phyloP scores from a whole-genome alignment of 2,113 vertebrate genomes.

The Peucedramus taeniatus region DNA sequence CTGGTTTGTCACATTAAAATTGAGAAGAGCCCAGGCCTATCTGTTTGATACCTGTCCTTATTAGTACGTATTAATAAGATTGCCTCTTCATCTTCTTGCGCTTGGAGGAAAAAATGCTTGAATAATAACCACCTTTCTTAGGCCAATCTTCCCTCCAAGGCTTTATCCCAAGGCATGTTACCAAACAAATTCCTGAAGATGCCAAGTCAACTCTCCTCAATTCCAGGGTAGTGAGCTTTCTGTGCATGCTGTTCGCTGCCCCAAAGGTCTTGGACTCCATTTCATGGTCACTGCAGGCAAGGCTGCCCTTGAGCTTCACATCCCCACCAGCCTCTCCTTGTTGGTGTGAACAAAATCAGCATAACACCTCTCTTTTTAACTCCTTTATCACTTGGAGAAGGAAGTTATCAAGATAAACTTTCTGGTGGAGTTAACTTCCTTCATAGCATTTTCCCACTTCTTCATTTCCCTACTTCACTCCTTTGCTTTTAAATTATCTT shows the following conservation, averaged over 20 bases:
- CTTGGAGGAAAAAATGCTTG: background rate
- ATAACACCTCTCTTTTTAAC: background rate
- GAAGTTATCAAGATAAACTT: background rate
- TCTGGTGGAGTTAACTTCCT: background rate
- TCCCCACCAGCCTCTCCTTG: background rate
- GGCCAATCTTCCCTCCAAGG: background rate
- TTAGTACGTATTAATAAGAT: background rate
- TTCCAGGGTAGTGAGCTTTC: accelerated
- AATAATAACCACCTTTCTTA: background rate
- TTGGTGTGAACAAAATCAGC: background rate
- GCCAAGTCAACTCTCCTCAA: background rate
- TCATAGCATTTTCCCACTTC: background rate
- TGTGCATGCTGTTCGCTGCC: background rate
- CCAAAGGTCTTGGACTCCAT: background rate
- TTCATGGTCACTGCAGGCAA: background rate
- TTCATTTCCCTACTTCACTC: background rate
- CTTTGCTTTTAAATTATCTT: background rate
- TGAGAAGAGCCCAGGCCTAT: background rate
- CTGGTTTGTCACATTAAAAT: background rate
- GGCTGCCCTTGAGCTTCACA: background rate
- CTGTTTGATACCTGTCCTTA: background rate
- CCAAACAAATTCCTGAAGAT: background rate
- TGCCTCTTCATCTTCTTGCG: background rate
- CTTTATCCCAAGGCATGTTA: background rate
- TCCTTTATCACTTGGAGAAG: background rate